phyloP scores from a whole-genome alignment of 2,888 invertebrate genomes.

The Lissocephala sabroskyi region DNA sequence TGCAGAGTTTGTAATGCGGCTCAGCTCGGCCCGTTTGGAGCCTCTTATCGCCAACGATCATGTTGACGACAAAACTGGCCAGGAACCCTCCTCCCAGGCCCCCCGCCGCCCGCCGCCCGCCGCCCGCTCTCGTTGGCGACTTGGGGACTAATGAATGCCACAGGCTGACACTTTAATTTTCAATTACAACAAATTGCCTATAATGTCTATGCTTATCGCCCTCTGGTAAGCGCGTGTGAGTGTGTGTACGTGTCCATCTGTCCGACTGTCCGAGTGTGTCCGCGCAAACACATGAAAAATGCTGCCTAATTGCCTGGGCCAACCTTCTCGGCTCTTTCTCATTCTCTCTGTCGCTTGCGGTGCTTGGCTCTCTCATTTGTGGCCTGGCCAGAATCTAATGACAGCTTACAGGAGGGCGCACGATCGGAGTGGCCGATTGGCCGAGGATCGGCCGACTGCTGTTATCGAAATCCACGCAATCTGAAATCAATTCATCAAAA shows the following conservation, averaged over 20 bases:
- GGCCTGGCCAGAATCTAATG: constrained; percentile 48
- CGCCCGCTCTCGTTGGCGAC: neutral
- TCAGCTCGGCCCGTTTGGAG: no score
- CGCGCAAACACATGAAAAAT: constrained; percentile 22
- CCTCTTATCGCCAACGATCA: constrained; percentile 43
- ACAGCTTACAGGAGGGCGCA: constrained; percentile 34
- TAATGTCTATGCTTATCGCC: constrained; percentile 66
- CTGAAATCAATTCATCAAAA: constrained; percentile 66
- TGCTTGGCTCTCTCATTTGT: no score
- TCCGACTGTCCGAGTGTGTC: no score
- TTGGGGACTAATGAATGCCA: constrained; percentile 49
- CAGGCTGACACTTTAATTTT: constrained; percentile 66
- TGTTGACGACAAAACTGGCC: constrained; percentile 57
- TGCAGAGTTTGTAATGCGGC: constrained; percentile 52
- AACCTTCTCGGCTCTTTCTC: no score
- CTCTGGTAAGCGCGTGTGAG: constrained; percentile 5
- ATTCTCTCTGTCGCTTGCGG: no score
- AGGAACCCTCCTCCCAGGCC: constrained; percentile 12
- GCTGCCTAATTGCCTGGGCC: constrained; percentile 50
- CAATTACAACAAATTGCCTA: constrained; percentile 66
- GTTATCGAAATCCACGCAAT: constrained; percentile 57
- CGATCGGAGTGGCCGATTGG: no score
- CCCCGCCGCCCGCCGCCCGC: neutral
- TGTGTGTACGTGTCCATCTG: neutral
- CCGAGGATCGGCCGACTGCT: neutral